Conservation (phyloP, 2,113 vertebrate genomes). For the Pholis gunnellus region DNA sequence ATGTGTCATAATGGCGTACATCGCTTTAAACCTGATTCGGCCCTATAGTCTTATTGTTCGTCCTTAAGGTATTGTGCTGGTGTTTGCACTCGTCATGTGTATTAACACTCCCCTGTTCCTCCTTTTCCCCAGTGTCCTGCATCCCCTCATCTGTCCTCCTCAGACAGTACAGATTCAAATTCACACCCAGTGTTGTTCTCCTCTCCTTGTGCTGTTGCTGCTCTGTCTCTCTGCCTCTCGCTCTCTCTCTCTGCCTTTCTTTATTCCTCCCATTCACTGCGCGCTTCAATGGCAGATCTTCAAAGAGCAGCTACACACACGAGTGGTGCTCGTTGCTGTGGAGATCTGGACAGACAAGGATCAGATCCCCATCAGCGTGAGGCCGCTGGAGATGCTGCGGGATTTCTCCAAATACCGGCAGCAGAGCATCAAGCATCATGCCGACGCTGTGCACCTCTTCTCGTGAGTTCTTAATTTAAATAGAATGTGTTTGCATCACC, state of each 20-base stretch:
- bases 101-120: constrained; percentile 59
- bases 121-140: constrained; percentile 81
- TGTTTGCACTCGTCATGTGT: constrained; percentile 12
- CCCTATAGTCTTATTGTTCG: not conserved
- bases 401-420: constrained; percentile 97
- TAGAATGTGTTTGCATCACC: not conserved
- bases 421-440: constrained; percentile 90
- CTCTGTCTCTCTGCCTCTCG: not conserved
- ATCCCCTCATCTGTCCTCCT: constrained; percentile 73
- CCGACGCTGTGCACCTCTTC: constrained; percentile 94
- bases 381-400: constrained; percentile 92
- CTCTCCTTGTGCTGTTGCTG: constrained; percentile 57
- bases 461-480: constrained; percentile 85
- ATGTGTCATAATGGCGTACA: constrained; percentile 16
- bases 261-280: constrained; percentile 44
- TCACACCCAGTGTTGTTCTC: constrained; percentile 86
- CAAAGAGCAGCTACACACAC: constrained; percentile 97
- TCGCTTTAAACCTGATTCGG: not conserved
- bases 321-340: constrained; percentile 95
- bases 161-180: constrained; percentile 73
- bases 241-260: constrained; percentile 35
- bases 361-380: constrained; percentile 89
- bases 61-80: not conserved
- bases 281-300: constrained; percentile 87
- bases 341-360: constrained; percentile 97